Evolutionary conservation across 2,113 vertebrate species (phyloP).

Genomic region (Spea bombifrons): DNA sequence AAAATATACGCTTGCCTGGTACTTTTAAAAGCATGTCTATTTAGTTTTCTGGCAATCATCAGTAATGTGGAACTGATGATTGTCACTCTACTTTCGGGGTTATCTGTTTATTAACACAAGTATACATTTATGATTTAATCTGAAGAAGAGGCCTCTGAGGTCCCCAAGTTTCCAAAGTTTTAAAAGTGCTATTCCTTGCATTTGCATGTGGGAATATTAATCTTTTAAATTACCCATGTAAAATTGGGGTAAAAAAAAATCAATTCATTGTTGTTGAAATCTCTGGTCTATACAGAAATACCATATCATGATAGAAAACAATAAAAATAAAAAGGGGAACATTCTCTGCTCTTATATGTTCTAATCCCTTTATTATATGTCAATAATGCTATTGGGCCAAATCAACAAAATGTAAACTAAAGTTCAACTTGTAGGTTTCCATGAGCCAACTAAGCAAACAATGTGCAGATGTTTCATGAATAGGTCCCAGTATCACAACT

Average conservation of each 20-base stretch:
- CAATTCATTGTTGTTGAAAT: no score
- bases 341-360: neutral
- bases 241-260: no score
- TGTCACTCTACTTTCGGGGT: no score
- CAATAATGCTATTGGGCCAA: neutral
- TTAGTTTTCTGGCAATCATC: conserved; percentile 50
- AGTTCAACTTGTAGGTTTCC: neutral
- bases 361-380: neutral
- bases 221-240: no score
- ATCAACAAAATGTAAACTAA: neutral
- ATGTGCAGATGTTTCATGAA: conserved; percentile 3
- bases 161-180: no score
- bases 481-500: neutral
- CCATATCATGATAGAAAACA: neutral
- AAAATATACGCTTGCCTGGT: conserved; percentile 43
- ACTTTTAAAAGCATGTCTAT: conserved; percentile 40
- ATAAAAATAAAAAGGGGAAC: neutral
- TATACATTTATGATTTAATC: no score
- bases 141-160: no score
- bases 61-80: conserved; percentile 15
- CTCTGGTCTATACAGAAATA: no score
- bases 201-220: no score
- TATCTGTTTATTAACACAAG: no score
- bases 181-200: no score
- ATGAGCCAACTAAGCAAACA: neutral